phyloP scores from a whole-genome alignment of 2,888 invertebrate species.

The Isotomurus palustris region DNA sequence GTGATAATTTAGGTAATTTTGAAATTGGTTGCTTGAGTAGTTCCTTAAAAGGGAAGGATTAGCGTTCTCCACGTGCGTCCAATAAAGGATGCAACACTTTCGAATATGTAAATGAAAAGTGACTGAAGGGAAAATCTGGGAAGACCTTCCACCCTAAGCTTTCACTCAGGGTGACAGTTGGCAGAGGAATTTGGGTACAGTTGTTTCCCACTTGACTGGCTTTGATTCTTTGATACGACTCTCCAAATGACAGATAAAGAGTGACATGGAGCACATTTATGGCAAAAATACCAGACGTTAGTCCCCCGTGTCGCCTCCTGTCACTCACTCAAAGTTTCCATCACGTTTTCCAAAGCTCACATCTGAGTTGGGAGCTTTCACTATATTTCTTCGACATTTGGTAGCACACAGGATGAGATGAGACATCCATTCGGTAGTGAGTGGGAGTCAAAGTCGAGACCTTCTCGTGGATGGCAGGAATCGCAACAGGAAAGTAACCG shows the following conservation, averaged over 20 bases:
- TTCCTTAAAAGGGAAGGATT: neutral
- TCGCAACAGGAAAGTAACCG: too few species aligned
- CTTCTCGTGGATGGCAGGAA: too few species aligned
- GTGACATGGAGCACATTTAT: neutral
- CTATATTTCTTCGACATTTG: neutral
- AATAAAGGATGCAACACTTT: neutral
- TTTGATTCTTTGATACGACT: conserved; percentile 1
- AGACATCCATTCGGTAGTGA: too few species aligned
- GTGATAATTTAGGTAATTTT: too few species aligned
- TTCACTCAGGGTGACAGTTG: conserved; percentile 14
- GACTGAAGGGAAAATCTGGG: conserved; percentile 2
- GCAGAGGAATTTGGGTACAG: conserved; percentile 4
- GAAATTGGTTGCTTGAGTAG: neutral
- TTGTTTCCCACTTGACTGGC: too few species aligned
- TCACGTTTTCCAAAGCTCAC: neutral
- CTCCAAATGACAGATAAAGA: conserved; percentile 2
- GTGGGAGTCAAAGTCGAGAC: too few species aligned
- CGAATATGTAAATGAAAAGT: conserved; percentile 12
- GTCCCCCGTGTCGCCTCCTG: neutral
- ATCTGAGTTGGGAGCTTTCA: neutral
- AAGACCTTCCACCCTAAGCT: neutral
- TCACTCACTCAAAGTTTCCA: neutral
- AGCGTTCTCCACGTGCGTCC: neutral
- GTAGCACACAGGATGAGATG: too few species aligned
- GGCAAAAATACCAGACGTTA: neutral